Conservation (phyloP, 1,140 invertebrate genomes). For the Pantala flavescens region DNA sequence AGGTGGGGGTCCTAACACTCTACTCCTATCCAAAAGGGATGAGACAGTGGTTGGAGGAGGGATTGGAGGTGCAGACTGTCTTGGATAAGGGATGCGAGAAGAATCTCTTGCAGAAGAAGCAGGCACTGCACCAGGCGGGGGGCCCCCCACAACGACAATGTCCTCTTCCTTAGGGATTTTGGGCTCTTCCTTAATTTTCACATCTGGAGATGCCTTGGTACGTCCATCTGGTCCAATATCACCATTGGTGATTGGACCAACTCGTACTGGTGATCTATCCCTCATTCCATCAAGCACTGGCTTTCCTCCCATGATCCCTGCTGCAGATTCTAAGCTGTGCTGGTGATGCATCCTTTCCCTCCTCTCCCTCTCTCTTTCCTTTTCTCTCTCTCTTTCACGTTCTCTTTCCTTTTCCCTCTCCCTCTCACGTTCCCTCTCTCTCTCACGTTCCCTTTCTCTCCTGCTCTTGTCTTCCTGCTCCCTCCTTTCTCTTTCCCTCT, state of each 20-base stretch:
- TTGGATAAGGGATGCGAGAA: neutral
- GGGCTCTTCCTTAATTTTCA: neutral
- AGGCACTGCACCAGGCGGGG: neutral
- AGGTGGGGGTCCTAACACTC: neutral
- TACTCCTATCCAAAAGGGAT: neutral
- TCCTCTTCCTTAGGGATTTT: neutral
- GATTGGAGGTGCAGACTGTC: neutral
- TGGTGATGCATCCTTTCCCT: neutral
- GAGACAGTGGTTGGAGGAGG: neutral
- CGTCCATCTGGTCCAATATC: neutral
- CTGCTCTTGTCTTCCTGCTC: neutral
- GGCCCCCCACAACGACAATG: neutral
- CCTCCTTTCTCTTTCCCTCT: neutral
- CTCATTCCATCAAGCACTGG: neutral
- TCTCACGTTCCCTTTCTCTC: neutral
- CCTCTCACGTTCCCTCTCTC: neutral
- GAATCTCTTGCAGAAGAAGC: neutral
- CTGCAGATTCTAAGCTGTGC: neutral
- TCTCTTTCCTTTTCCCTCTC: neutral
- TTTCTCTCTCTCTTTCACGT: neutral
- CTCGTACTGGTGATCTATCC: neutral
- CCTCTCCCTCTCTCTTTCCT: neutral
- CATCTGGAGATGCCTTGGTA: neutral
- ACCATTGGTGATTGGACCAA: neutral
- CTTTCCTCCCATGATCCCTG: neutral